These are phyloP conservation scores for Paguma larvata DNA, from an alignment of 2,797 vertebrate species.

Conservation along the genomic window DNA sequence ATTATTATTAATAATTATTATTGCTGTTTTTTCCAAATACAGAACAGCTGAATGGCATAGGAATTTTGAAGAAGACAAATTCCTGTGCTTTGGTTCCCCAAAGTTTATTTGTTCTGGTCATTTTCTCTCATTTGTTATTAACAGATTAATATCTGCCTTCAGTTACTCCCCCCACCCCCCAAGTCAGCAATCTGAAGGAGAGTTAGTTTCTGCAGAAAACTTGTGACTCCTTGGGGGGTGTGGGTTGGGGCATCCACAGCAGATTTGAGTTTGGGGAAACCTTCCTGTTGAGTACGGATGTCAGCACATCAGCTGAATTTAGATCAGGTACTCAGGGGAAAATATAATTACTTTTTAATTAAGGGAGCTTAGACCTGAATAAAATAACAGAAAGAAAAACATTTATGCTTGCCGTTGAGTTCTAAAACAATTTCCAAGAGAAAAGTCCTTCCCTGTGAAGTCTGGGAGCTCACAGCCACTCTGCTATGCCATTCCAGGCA, in stretches of 20 bases:
- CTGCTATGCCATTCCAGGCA: not conserved
- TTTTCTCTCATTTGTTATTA: conserved; percentile 65
- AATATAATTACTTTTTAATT: conserved; percentile 69
- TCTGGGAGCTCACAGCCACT: not conserved
- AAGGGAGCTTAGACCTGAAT: conserved; percentile 63
- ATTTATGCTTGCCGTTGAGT: conserved; percentile 38
- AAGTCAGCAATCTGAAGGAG: conserved; percentile 5
- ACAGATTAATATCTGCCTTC: conserved; percentile 59
- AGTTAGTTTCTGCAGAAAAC: conserved; percentile 48
- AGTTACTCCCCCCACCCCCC: conserved; percentile 64
- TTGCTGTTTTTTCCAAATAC: conserved; percentile 14
- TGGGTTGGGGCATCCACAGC: not conserved
- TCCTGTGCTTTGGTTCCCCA: conserved; percentile 37
- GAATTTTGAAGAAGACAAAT: conserved; percentile 48
- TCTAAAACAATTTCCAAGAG: not conserved
- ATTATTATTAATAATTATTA: not conserved
- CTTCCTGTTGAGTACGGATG: not conserved
- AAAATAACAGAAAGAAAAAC: conserved; percentile 63
- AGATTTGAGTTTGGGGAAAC: conserved; percentile 19
- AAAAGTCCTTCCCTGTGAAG: not conserved
- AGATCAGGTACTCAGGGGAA: conserved; percentile 60
- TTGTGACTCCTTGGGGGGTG: not conserved
- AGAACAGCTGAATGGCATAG: not conserved
- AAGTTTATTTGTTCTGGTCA: conserved; percentile 69
- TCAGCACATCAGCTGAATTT: not conserved